Percentiles rank a stretch among this genome's conserved stretches.
Conservation (phyloP, 2,113 vertebrate genomes). For the Rhineura floridana region DNA sequence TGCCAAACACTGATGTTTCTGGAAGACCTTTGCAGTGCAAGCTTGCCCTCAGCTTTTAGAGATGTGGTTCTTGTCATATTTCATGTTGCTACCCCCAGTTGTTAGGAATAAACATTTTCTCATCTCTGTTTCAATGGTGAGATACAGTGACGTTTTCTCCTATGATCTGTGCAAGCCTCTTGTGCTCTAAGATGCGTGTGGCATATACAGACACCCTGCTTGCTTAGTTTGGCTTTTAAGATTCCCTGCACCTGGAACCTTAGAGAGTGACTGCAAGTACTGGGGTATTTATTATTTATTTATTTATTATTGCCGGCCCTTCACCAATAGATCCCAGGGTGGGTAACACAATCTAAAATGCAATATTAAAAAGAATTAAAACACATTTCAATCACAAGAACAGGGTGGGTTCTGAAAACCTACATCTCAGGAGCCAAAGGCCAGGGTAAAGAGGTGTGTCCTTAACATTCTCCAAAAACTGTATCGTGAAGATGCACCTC, state of each 20-base stretch:
- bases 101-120: conserved; percentile 48
- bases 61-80: conserved; percentile 53
- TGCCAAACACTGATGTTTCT: conserved; percentile 49
- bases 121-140: conserved; percentile 21
- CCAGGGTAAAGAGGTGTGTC: too few relatives aligned
- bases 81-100: conserved; percentile 41
- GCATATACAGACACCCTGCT: too few relatives aligned
- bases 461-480: too few relatives aligned
- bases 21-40: conserved; percentile 49
- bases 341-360: too few relatives aligned
- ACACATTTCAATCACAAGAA: too few relatives aligned
- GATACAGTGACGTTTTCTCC: conserved; percentile 6
- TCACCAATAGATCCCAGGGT: too few relatives aligned
- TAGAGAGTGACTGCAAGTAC: not conserved
- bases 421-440: too few relatives aligned
- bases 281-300: too few relatives aligned
- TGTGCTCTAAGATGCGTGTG: conserved; percentile 34
- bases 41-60: conserved; percentile 58
- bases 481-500: too few relatives aligned
- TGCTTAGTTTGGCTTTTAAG: conserved; percentile 61
- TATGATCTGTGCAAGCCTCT: not conserved
- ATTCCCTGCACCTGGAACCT: not conserved
- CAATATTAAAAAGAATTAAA: too few relatives aligned
- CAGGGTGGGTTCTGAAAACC: too few relatives aligned
- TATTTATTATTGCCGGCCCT: too few relatives aligned